Percentiles rank a stretch among this genome's conserved stretches.
phyloP scores from a whole-genome alignment of 2,113 vertebrate species.

The Turnix velox region DNA sequence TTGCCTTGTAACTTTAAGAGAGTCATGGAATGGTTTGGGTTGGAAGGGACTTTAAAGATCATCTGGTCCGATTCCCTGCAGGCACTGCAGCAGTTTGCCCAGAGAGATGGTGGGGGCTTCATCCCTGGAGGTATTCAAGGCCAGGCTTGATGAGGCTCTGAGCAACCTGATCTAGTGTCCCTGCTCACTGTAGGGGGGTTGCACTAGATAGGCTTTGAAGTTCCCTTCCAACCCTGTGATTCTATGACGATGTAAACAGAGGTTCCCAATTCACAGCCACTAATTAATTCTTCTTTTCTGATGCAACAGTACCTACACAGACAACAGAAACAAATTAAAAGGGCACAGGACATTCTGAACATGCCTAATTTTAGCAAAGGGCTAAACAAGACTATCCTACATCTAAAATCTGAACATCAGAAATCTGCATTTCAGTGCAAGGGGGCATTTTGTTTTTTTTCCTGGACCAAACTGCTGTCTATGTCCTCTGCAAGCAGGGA shows the following conservation, averaged over 20 bases:
- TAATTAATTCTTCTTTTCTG: not conserved
- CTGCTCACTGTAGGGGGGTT: no score
- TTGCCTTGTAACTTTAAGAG: no score
- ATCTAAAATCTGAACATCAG: not conserved
- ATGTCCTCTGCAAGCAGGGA: not conserved
- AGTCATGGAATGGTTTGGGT: no score
- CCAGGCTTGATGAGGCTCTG: no score
- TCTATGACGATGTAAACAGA: not conserved
- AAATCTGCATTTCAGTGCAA: not conserved
- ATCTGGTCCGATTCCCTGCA: no score
- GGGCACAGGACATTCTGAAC: not conserved
- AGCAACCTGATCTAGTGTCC: no score
- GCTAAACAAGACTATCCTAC: not conserved
- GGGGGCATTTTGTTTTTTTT: fast-evolving
- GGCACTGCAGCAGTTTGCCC: no score
- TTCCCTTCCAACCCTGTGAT: no score
- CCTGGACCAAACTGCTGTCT: not conserved
- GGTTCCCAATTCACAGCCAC: not conserved
- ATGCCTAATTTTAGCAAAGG: not conserved
- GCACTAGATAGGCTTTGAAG: no score
- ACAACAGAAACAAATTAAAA: not conserved
- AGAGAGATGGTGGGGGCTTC: no score
- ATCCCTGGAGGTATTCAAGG: no score
- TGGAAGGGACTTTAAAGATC: no score
- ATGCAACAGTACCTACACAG: not conserved